These are phyloP conservation scores for Tetragonula clypearis DNA, from an alignment of 1,140 invertebrate species.

Conservation along the genomic window DNA sequence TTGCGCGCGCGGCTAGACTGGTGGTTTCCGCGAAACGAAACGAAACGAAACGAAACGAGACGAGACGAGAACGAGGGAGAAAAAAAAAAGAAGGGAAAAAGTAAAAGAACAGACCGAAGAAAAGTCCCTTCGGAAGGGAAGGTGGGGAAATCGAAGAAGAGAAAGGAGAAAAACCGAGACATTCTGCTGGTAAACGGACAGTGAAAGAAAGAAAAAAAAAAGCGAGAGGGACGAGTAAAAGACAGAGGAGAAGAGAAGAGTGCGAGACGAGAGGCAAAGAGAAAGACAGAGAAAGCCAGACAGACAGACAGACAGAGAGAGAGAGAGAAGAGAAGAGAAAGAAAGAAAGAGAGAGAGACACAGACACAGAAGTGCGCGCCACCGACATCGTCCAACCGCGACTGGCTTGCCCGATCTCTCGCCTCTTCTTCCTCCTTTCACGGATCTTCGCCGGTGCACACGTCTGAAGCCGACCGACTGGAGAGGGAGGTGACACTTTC, in stretches of 20 bases:
- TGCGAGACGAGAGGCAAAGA: neutral
- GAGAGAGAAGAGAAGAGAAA: conserved; percentile 26
- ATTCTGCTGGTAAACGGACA: neutral
- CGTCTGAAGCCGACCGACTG: conserved; percentile 42
- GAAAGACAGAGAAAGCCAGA: too few species aligned
- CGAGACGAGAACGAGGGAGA: neutral
- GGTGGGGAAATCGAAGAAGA: neutral
- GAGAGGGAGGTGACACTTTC: conserved; percentile 67
- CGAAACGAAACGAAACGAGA: conserved; percentile 34
- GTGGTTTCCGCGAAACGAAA: conserved; percentile 44
- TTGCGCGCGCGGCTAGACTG: conserved; percentile 42
- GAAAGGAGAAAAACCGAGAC: neutral
- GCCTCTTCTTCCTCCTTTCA: conserved; percentile 68
- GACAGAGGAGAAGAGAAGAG: neutral
- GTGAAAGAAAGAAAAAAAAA: conserved; percentile 9
- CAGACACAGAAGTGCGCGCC: conserved; percentile 50
- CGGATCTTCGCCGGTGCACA: conserved; percentile 64
- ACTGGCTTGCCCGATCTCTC: conserved; percentile 62
- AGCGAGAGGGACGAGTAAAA: neutral
- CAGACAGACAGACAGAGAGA: neutral
- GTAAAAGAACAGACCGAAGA: neutral
- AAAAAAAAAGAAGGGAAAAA: neutral
- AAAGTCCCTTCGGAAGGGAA: neutral
- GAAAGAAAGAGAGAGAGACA: conserved; percentile 34
- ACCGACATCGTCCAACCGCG: conserved; percentile 57